These are phyloP conservation scores for Prunella fulvescens DNA, from an alignment of 2,113 vertebrate genomes.

Conservation along the genomic window DNA sequence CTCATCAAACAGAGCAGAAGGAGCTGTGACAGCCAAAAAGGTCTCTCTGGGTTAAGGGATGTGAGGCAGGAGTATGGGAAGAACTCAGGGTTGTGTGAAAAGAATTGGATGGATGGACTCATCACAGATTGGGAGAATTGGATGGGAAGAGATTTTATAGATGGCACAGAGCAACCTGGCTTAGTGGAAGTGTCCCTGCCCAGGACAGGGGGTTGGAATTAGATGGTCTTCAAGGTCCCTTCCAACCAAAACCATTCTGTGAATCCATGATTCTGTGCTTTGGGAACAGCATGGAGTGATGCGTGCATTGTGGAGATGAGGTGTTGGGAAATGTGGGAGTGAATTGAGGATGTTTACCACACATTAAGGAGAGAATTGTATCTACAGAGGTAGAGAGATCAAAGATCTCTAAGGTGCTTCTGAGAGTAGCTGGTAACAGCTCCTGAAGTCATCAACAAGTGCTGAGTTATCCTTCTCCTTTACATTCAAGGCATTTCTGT, in stretches of 20 bases:
- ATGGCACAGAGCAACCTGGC: background rate
- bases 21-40: background rate
- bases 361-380: fast-evolving
- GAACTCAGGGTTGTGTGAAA: background rate
- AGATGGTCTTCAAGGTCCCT: background rate
- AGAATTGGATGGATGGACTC: background rate
- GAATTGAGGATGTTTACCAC: background rate
- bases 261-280: background rate
- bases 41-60: background rate
- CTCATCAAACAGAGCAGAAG: background rate
- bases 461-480: background rate
- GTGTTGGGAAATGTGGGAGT: background rate
- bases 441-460: background rate
- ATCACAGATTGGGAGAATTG: fast-evolving
- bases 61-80: background rate
- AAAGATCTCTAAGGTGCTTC: background rate
- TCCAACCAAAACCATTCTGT: background rate
- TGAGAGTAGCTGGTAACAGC: background rate
- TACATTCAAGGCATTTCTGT: background rate
- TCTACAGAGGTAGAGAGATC: background rate
- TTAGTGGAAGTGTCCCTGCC: background rate
- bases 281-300: background rate
- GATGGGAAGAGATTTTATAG: background rate
- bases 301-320: background rate
- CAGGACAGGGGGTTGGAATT: background rate